phyloP scores from a whole-genome alignment of 2,888 invertebrate genomes.

The Drosophila helvetica region DNA sequence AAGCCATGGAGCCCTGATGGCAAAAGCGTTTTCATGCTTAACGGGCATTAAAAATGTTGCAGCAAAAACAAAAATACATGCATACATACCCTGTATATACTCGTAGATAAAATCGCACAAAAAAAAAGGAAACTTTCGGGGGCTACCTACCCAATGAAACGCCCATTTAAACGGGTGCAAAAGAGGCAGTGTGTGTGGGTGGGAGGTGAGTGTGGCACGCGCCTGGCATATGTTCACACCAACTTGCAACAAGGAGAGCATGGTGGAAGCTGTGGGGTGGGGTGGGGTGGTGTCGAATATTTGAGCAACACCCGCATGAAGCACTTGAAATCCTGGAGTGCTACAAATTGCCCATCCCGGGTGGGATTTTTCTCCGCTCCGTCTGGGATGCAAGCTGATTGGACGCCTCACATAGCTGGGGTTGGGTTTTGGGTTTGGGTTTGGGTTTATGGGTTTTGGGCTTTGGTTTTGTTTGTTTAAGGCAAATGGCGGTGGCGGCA shows the following conservation, averaged over 20 bases:
- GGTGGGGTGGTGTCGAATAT: constrained; percentile 51
- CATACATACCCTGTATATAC: constrained; percentile 45
- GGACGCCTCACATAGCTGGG: constrained; percentile 32
- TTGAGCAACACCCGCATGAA: constrained; percentile 75
- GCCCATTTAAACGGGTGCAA: constrained; percentile 58
- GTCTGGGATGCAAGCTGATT: constrained; percentile 65
- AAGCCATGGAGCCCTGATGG: constrained; percentile 26
- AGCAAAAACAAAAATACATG: constrained; percentile 55
- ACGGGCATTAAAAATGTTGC: constrained; percentile 77
- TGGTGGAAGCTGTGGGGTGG: constrained; percentile 51
- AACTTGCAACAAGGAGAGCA: constrained; percentile 60
- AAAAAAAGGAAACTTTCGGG: constrained; percentile 22
- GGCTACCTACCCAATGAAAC: constrained; percentile 16
- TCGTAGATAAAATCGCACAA: constrained; percentile 58
- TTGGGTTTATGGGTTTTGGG: constrained; percentile 9
- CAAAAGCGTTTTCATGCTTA: constrained; percentile 80
- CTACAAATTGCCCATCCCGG: constrained; percentile 67
- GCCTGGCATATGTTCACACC: constrained; percentile 84
- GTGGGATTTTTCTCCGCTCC: constrained; percentile 24
- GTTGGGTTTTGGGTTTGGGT: constrained; percentile 16
- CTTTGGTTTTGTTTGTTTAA: constrained; percentile 55
- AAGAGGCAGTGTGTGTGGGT: constrained; percentile 11
- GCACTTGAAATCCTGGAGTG: constrained; percentile 67
- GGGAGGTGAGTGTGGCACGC: constrained; percentile 55
- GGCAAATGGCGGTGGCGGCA: constrained; percentile 55